Base-by-base conservation (phyloP, 2,113 vertebrate genomes). In the Chinchilla lanigera region DNA sequence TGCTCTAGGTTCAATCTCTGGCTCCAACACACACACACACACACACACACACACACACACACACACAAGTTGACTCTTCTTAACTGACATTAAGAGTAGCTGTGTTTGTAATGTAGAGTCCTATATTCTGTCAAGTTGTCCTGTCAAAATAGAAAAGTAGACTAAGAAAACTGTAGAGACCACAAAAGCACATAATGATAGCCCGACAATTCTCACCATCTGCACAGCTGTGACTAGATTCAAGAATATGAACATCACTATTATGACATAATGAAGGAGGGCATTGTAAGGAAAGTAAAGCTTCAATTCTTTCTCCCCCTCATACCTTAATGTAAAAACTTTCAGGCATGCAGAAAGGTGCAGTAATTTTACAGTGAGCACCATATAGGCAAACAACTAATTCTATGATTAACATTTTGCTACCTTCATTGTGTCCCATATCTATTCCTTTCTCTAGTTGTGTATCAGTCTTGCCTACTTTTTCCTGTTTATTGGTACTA, bases 241-340 rank as follows among this genome's bases (percentile, higher is more conserved):
- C 89, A 56, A 91, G 94, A 93, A 95, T 44, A 1, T 89, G 60
- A 95, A 88, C 80, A 28, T 22, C 28, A 26, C 38, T 65, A 65
- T 44, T 83, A 91, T 89, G 75, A 95, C 54, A 56, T 85, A 75
- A 84, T 7, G 22, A 73, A 71, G 52, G n/a, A 63, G 14, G 28
- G 30, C 5, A 52, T 61, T 56, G 13, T 56, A 61, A 94, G 30
- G 41, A 93, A 93, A 90, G 10, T 16, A 73, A 91, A 89, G 60
- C 30, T 80, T 87, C 38, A 60, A 22, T 95, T 95, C 44, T 87
- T 86, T 61, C 7, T 54, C 14, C 41, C 41, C 54, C 20, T 4
- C 33, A 33, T 80, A 88, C 88, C 50, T 92, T 90, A 87, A 67
- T 90, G 71, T 52, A 19, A 71, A 85, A 97, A 93, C 50, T 63